Conservation (phyloP, 2,797 vertebrate genomes). For the Menidia menidia region DNA sequence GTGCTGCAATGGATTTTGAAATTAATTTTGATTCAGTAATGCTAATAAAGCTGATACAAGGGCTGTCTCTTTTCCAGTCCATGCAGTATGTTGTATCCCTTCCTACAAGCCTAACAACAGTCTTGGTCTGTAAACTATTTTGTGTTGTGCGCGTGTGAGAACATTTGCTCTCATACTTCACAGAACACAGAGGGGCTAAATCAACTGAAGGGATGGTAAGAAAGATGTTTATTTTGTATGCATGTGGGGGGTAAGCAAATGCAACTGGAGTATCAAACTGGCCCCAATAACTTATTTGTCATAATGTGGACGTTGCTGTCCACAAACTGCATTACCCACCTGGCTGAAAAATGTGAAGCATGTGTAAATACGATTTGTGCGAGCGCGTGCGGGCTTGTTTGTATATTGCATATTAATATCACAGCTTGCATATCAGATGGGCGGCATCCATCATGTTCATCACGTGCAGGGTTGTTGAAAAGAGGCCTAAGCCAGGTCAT, state of each 20-base stretch:
- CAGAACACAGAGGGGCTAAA: slow-evolving; percentile 51
- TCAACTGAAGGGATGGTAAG: slow-evolving; percentile 48
- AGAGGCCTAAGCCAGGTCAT: not conserved
- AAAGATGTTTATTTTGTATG: slow-evolving; percentile 25
- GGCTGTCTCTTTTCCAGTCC: no score
- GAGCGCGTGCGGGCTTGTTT: slow-evolving; percentile 19
- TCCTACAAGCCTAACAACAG: not conserved
- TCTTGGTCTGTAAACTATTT: slow-evolving; percentile 23
- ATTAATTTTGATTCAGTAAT: no score
- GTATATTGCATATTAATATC: slow-evolving; percentile 21
- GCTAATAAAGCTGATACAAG: no score
- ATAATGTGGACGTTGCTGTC: slow-evolving; percentile 19
- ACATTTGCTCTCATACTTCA: no score
- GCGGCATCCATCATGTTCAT: slow-evolving; percentile 13
- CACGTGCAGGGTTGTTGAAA: not conserved
- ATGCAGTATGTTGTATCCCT: no score
- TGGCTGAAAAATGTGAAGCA: slow-evolving; percentile 24
- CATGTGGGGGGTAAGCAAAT: slow-evolving; percentile 29
- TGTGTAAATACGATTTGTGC: slow-evolving; percentile 19
- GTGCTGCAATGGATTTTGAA: no score
- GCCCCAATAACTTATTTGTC: slow-evolving; percentile 17
- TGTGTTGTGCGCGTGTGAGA: no score
- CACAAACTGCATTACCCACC: slow-evolving; percentile 16
- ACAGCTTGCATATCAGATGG: slow-evolving; percentile 10
- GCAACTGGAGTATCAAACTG: slow-evolving; percentile 32